A percentile compares a stretch with the other conserved stretches of the same genome.
These are phyloP conservation scores for Cephalotes varians DNA, from an alignment of 2,888 invertebrate species.

Conservation along the genomic window DNA sequence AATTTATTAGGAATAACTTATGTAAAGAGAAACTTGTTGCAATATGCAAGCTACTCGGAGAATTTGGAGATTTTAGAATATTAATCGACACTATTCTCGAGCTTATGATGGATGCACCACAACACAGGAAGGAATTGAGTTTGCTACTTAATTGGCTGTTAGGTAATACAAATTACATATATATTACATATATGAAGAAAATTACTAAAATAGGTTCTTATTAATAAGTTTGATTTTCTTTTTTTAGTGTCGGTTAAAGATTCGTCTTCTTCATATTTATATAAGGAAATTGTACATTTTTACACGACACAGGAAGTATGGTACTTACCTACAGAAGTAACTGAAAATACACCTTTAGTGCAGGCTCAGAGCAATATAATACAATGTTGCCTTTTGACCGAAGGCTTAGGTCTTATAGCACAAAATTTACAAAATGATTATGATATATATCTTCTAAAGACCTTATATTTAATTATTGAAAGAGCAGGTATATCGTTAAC, in stretches of 20 bases:
- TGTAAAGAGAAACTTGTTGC: conserved; percentile 87
- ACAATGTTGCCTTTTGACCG: conserved; percentile 89
- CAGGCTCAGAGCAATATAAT: conserved; percentile 89
- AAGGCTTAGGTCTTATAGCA: conserved; percentile 90
- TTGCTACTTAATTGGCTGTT: conserved; percentile 88
- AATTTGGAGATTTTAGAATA: conserved; percentile 87
- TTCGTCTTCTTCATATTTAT: conserved; percentile 66
- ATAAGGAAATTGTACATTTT: conserved; percentile 79
- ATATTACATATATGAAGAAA: conserved; percentile 77
- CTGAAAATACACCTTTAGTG: conserved; percentile 74
- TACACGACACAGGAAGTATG: conserved; percentile 79
- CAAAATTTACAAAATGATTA: conserved; percentile 86
- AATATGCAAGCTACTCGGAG: conserved; percentile 87
- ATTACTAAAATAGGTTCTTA: not conserved
- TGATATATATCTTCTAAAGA: conserved; percentile 88
- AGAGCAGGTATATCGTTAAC: conserved; percentile 88
- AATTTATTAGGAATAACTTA: conserved; percentile 87
- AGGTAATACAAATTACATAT: conserved; percentile 83
- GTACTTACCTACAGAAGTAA: conserved; percentile 78
- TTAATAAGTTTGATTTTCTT: conserved; percentile 5
- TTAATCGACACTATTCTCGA: conserved; percentile 89
- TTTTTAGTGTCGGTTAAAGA: conserved; percentile 73
- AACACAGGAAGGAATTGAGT: conserved; percentile 88
- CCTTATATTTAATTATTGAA: conserved; percentile 90
- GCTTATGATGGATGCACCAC: conserved; percentile 86